Percentiles rank a stretch among this genome's conserved stretches.
These are phyloP conservation scores for Larimichthys polyactis DNA, from an alignment of 2,113 vertebrate genomes.

Conservation along the genomic window DNA sequence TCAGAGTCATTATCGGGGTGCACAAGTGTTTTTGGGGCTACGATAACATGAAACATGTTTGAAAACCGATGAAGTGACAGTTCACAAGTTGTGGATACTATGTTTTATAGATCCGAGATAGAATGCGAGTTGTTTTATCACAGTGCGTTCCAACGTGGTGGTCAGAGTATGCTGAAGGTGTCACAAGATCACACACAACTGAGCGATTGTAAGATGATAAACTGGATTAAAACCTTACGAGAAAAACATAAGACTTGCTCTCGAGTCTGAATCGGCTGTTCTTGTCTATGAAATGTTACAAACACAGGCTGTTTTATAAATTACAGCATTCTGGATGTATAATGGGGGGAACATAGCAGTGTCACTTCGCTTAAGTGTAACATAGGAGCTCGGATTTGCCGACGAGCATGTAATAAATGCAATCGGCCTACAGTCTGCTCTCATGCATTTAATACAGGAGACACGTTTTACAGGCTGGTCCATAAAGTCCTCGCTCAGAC, in stretches of 20 bases:
- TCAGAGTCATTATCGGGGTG: too few species aligned
- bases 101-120: too few species aligned
- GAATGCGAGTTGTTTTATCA: not conserved
- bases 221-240: not conserved
- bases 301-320: not conserved
- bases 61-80: too few species aligned
- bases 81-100: too few species aligned
- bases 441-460: conserved; percentile 16
- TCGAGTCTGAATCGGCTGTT: not conserved
- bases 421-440: conserved; percentile 3
- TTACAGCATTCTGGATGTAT: conserved; percentile 4
- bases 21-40: too few species aligned
- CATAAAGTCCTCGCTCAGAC: conserved; percentile 29
- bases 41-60: too few species aligned
- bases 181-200: not conserved
- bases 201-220: not conserved
- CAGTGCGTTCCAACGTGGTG: not conserved
- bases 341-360: not conserved
- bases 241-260: not conserved
- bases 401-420: conserved; percentile 1
- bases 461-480: conserved; percentile 26
- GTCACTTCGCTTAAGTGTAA: conserved; percentile 4
- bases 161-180: not conserved
- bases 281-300: not conserved
- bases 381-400: not conserved